Evolutionary conservation across 2,113 vertebrate genomes (phyloP).

Genomic region (Chaenocephalus aceratus): DNA sequence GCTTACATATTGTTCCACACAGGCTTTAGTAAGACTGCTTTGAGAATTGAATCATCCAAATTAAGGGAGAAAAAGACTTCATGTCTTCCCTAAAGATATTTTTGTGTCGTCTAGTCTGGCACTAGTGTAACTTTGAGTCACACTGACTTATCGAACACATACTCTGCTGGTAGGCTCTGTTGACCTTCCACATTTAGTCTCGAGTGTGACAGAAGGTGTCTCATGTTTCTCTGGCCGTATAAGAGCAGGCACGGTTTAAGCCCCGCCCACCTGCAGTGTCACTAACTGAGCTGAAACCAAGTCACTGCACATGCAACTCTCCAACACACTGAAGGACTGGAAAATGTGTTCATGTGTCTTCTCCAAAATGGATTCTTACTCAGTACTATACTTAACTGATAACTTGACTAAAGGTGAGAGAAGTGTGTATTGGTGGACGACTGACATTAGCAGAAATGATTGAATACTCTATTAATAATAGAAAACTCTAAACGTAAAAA

Average conservation of each 20-base stretch:
- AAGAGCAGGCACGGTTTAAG: conserved; percentile 43
- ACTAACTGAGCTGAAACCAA: conserved; percentile 32
- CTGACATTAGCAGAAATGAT: conserved; percentile 45
- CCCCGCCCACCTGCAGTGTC: conserved; percentile 22
- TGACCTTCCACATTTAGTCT: conserved; percentile 65
- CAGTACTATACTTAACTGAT: background rate
- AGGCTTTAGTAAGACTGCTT: background rate
- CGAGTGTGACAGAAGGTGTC: conserved; percentile 8
- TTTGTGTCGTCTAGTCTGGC: background rate
- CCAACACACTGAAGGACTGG: background rate
- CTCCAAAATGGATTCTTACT: background rate
- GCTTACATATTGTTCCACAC: background rate
- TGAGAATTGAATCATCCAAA: background rate
- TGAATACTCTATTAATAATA: background rate
- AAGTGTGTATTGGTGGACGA: conserved; percentile 35
- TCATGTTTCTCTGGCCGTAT: conserved; percentile 69
- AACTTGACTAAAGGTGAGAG: conserved; percentile 27
- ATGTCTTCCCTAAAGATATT: background rate
- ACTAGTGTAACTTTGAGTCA: background rate
- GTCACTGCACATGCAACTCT: conserved; percentile 53
- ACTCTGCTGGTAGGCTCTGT: background rate
- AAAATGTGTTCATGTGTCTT: background rate
- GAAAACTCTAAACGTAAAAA: background rate
- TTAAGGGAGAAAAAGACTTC: background rate
- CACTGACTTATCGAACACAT: background rate